Conservation (phyloP, 2,888 invertebrate species). For the Cheilosia vernalis region DNA sequence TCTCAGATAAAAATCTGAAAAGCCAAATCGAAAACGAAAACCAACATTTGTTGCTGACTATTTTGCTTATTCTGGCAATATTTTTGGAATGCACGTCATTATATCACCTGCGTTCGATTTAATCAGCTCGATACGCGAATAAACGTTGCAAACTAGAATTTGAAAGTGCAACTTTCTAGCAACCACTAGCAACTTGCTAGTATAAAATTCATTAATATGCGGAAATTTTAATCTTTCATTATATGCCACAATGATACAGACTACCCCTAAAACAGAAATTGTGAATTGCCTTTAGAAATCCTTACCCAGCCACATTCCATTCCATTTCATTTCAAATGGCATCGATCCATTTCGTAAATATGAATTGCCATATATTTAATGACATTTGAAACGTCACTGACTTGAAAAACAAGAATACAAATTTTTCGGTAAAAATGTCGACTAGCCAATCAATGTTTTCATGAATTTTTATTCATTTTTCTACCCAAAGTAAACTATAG, state of each 20-base stretch:
- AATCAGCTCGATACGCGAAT: no score
- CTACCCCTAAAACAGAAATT: neutral
- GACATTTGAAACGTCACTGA: conserved; percentile 72
- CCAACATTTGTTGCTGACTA: no score
- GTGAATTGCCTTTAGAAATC: conserved; percentile 18
- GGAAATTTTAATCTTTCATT: no score
- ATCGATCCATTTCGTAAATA: conserved; percentile 53
- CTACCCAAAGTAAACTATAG: conserved; percentile 26
- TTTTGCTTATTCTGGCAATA: no score
- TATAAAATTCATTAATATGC: no score
- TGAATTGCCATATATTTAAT: conserved; percentile 20
- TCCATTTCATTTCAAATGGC: conserved; percentile 40
- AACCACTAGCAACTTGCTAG: no score
- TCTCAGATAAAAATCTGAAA: no score
- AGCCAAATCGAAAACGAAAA: no score
- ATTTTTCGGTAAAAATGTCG: conserved; percentile 67
- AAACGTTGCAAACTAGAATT: no score
- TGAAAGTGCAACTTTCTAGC: no score
- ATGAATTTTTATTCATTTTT: conserved; percentile 58
- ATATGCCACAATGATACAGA: neutral
- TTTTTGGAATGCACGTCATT: no score
- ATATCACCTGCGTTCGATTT: no score
- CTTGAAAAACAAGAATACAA: conserved; percentile 68
- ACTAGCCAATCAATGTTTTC: conserved; percentile 70
- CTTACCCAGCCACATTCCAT: neutral